These are phyloP conservation scores for Onychostoma macrolepis DNA, from an alignment of 2,113 vertebrate genomes.

Conservation along the genomic window DNA sequence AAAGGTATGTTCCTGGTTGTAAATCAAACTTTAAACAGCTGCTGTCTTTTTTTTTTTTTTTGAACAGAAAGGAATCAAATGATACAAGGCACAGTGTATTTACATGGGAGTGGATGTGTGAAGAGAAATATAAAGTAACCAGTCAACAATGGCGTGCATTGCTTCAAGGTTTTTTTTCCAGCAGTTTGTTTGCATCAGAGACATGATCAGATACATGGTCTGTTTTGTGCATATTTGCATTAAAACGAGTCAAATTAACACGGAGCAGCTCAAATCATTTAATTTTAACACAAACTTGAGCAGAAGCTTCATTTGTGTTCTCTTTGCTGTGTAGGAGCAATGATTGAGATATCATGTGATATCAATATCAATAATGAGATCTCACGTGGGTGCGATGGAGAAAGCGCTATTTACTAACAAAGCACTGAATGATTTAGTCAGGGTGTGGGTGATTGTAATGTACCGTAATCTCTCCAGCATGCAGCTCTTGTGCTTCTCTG, in stretches of 20 bases:
- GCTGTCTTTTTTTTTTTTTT: neutral
- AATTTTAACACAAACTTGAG: neutral
- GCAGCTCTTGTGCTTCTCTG: conserved; percentile 66
- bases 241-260: too few species aligned
- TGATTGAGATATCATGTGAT: neutral
- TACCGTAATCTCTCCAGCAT: conserved; percentile 78
- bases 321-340: neutral
- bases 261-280: neutral
- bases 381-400: too few species aligned
- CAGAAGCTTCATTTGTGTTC: neutral
- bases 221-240: neutral
- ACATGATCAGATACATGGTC: neutral
- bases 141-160: neutral
- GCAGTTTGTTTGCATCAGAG: neutral
- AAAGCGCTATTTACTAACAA: too few species aligned
- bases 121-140: neutral
- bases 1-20: too few species aligned
- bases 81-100: neutral
- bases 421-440: too few species aligned
- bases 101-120: neutral
- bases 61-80: too few species aligned
- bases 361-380: too few species aligned
- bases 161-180: neutral
- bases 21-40: neutral
- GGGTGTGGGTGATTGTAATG: neutral